A percentile compares a stretch with the other conserved stretches of the same genome.
phyloP scores from a whole-genome alignment of 2,888 invertebrate genomes.

The Aplocera efformata region DNA sequence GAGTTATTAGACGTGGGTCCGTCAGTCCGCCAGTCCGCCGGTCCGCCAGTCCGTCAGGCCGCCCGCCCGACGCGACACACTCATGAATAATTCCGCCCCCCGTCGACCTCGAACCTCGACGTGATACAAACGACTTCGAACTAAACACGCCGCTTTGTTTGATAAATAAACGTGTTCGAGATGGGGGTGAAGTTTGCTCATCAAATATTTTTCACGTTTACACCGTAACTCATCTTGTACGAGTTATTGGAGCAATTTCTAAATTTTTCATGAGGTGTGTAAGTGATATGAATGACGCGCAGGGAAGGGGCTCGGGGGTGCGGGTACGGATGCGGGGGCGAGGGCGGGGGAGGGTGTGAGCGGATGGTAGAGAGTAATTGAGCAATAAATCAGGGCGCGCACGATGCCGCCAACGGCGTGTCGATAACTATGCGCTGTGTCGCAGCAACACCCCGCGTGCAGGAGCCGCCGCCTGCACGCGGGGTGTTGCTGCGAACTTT shows the following conservation, averaged over 20 bases:
- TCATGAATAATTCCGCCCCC: constrained; percentile 2
- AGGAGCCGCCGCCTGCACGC: background rate
- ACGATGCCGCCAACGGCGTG: constrained; percentile 22
- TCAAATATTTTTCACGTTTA: constrained; percentile 25
- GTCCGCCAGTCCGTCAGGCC: background rate
- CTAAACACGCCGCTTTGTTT: constrained; percentile 8
- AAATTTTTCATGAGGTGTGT: constrained; percentile 31
- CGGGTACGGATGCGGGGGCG: background rate
- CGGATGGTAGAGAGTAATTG: constrained; percentile 22
- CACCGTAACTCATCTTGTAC: constrained; percentile 22
- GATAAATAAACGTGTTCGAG: constrained; percentile 3
- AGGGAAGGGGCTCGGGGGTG: constrained; percentile 6
- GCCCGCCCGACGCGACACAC: constrained; percentile 1
- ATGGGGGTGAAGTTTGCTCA: constrained; percentile 15
- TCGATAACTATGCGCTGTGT: constrained; percentile 11
- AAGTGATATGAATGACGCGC: constrained; percentile 27
- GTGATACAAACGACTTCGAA: background rate
- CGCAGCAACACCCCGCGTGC: constrained; percentile 8
- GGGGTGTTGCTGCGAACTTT: too few relatives aligned
- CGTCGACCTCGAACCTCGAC: too few relatives aligned
- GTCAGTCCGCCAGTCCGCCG: background rate
- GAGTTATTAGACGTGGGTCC: constrained; percentile 4
- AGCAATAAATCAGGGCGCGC: constrained; percentile 28
- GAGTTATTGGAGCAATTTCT: constrained; percentile 30
- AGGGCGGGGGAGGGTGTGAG: background rate